Evolutionary conservation across 2,888 invertebrate species (phyloP), one percentile per base, ranked within the genome.

Genomic region (Ceratothoa steindachneri): DNA sequence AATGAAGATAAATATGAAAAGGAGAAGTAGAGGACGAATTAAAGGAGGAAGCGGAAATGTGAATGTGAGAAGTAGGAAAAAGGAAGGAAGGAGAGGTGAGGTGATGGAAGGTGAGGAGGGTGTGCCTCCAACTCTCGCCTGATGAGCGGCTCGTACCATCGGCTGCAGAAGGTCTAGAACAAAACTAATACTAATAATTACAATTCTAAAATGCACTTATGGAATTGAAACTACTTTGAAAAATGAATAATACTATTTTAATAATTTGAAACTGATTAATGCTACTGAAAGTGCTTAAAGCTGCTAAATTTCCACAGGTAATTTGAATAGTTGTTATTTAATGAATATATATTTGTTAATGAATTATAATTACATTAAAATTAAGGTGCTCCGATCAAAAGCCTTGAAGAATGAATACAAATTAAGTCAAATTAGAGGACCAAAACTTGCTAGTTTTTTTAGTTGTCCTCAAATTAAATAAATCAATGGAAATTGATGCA

Each of bases 61-160:
- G 15, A 41, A 41, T 41, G 41, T 41, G 15, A 5, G 41, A 41
- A 41, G 41, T 5, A 41, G 41, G 41, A 30, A 28, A 19, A 30
- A 67, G 29, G 67, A 24, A 29, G 67, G 3, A 29, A 22, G 67
- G 12, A 67, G 67, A 60, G 24, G 19, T n/a, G n/a, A 24, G 24
- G 12, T 22, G 60, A 60, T 15, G 60, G 24, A 22, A 22, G 24
- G 60, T 60, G 24, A 24, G 24, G 19, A 60, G 19, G 60, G 60
- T 60, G 60, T 60, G 60, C 60, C 60, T 60, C 60, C 60, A 60
- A 60, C 60, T 60, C 60, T 60, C 60, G 60, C 60, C 60, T 24
- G 60, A 24, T 24, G 60, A 60, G 12, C 12, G 2, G 19, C 60
- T 60, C 22, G 60, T 24, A 60, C 60, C 60, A 60, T 60, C 60